Base-by-base conservation (phyloP, 2,888 invertebrate species). In the Synergus japonicus region DNA sequence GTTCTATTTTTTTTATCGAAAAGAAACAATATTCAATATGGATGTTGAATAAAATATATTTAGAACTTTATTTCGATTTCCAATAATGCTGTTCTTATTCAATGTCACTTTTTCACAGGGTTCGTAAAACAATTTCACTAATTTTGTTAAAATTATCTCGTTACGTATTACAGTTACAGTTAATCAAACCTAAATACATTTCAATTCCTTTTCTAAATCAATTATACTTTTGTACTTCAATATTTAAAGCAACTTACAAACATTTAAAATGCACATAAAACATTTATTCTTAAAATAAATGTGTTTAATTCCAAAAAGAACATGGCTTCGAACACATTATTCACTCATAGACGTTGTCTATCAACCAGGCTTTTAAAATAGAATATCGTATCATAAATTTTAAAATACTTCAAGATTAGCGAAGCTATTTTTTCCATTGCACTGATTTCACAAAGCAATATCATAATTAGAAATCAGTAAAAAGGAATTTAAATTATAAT, bases 31-130 rank as follows among this genome's bases (percentile, higher is more conserved):
- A 79, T 81, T 80, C 82, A 79, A 83, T 80, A 84, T 86, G 82
- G 82, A 81, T 84, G 81, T 88, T 86, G 82, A 89, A 89, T 88
- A 89, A 88, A 89, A 87, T 88, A 88, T 88, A 87, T 88, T 88
- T 88, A 83, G 84, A 86, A 89, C 83, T 87, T 85, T 83, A 87
- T 85, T 86, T 85, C 82, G 85, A 83, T 82, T 81, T 73, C n/a
- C 73, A 73, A 73, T n/a, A 73, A 73, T 54, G 22, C 12, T 69
- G 37, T 54, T n/a, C 18, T 69, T 49, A 73, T 49, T 73, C n/a
- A 69, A 46, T 8, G 8, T 49, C 15, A 44, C 29, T 54, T 15
- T 65, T 65, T 58, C 13, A 65, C 15, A 41, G 13, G 13, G 15
- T 65, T 41, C 41, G 4, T 22, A 29, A 63, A 63, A 29, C 29